These are phyloP conservation scores for Clarias fuscus DNA, from an alignment of 2,797 vertebrate species.

Conservation along the genomic window DNA sequence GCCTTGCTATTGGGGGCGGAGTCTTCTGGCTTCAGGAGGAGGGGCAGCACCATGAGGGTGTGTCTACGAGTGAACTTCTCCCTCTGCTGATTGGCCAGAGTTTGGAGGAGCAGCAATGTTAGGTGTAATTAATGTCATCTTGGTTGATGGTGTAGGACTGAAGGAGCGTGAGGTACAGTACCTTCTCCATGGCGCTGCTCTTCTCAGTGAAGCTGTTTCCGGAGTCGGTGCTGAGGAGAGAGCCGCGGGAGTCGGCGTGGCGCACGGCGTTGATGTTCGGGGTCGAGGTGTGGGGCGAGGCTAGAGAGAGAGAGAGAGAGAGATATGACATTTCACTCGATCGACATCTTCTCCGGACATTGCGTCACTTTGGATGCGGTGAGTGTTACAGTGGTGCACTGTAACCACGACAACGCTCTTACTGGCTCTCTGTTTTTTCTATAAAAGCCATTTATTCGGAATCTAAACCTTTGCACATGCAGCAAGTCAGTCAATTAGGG, in stretches of 20 bases:
- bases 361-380: not conserved
- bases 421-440: too few species aligned
- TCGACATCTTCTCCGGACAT: not conserved
- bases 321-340: not conserved
- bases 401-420: not conserved
- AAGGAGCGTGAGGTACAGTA: constrained; percentile 50
- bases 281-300: constrained; percentile 89
- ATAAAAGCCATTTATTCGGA: not conserved
- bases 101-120: constrained; percentile 25
- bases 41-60: constrained; percentile 79
- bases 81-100: constrained; percentile 68
- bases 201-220: constrained; percentile 91
- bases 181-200: constrained; percentile 93
- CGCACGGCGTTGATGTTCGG: constrained; percentile 86
- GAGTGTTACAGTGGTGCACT: too few species aligned
- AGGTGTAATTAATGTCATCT: not conserved
- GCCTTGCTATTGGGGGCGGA: constrained; percentile 67
- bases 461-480: not conserved
- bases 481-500: not conserved
- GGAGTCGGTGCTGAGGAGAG: constrained; percentile 93
- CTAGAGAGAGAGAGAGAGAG: constrained; percentile 62
- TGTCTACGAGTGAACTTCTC: constrained; percentile 86
- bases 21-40: constrained; percentile 72
- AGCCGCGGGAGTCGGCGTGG: constrained; percentile 91
- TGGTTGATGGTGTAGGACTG: too few species aligned